Evolutionary conservation across 1,140 invertebrate species (phyloP), one percentile per base, ranked within the genome.

Genomic region (Antheraea pernyi): DNA sequence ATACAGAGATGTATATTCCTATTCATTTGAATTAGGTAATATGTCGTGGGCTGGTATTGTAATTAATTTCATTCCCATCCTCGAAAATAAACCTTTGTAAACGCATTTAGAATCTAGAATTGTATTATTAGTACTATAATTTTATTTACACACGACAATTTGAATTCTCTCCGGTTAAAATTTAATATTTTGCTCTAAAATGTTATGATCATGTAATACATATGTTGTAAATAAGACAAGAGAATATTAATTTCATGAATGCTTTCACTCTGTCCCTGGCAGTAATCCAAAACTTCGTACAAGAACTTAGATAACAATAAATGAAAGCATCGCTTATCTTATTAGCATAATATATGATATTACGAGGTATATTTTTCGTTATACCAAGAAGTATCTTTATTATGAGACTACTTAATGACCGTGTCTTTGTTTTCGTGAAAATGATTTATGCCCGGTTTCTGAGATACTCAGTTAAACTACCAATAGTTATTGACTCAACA

Each of bases 231-330:
- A 53, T 53, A 16, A 16, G 46, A 53, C n/a, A 63, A 67, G 48
- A 48, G 64, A 68, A 65, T 72, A 72, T 68, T 68, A 72, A 68
- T 68, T 65, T 59, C 19, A 64, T 65, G 65, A 72, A 68, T 65
- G 70, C 66, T 59, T 72, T 48, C 66, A 18, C 16, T 16, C 46
- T 53, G 7, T 30, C 22, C 18, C 62, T 68, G 70, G 70, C 61
- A 65, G 13, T 22, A 19, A 65, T 68, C 66, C 65, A 71, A 19
- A 66, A 10, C 30, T 63, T 42, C 60, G 64, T 36, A 22, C 22
- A 48, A 22, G 53, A 53, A 65, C 30, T 36, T n/a, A 39, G 11
- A 70, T 65, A 70, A 70, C 63, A 30, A 60, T 70, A 19, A 30
- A 7, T 42, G 7, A 42, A 42, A 42, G 7, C 39, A 11, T 42